Conservation (phyloP, 2,113 vertebrate genomes). For the Mixornis gularis region DNA sequence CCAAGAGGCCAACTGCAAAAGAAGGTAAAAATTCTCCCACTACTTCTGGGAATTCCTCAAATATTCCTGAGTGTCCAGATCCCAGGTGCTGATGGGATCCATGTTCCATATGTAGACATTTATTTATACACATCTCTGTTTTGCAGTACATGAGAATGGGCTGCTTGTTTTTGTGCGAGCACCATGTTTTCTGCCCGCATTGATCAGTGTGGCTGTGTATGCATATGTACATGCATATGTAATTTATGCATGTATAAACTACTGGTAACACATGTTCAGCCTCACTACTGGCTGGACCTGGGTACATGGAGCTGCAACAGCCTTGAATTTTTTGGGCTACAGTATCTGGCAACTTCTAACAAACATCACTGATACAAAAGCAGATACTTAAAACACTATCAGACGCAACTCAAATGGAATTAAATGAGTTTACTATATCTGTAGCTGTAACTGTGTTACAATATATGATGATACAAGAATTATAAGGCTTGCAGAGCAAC, state of each 20-base stretch:
- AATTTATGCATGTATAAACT: background rate
- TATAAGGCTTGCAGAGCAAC: background rate
- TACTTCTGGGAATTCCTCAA: background rate
- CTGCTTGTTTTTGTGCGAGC: background rate
- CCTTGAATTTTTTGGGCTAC: background rate
- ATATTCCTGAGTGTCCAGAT: background rate
- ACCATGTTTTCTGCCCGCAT: background rate
- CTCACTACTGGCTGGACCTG: background rate
- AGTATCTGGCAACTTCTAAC: background rate
- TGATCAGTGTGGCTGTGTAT: background rate
- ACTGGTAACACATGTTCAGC: background rate
- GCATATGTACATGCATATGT: background rate
- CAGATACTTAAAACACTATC: background rate
- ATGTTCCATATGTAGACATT: background rate
- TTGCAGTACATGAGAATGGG: background rate
- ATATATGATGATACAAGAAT: background rate
- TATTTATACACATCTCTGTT: background rate
- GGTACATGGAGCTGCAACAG: background rate
- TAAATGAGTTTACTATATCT: background rate
- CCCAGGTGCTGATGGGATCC: background rate
- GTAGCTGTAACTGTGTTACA: background rate
- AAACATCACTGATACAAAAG: background rate
- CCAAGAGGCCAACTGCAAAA: background rate
- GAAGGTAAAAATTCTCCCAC: background rate
- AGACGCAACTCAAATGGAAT: background rate